Conservation (phyloP, 2,113 vertebrate species). For the Mobula hypostoma region DNA sequence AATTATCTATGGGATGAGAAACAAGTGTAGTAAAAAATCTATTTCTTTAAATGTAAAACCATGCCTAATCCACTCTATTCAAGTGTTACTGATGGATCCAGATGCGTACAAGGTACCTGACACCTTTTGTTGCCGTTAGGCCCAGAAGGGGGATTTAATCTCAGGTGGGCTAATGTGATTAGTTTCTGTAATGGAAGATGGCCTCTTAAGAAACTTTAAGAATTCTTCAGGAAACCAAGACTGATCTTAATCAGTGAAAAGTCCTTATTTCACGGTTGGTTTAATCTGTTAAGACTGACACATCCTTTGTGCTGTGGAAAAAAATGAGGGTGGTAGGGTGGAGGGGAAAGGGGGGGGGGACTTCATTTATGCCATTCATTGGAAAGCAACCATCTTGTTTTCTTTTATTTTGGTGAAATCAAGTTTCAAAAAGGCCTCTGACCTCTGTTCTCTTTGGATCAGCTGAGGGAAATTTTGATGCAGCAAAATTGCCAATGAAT, state of each 20-base stretch:
- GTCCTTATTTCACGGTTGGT: not conserved
- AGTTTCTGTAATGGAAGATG: slow-evolving; percentile 30
- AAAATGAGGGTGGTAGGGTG: too few relatives aligned
- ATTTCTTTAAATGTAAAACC: not conserved
- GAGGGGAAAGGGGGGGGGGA: not conserved
- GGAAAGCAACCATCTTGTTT: not conserved
- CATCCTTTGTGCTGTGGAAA: not conserved
- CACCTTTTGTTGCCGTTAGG: slow-evolving; percentile 16
- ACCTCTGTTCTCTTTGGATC: not conserved
- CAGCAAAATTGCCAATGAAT: not conserved
- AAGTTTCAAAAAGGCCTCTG: not conserved
- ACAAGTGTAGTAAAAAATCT: not conserved
- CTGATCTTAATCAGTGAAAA: slow-evolving; percentile 17
- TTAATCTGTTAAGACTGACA: not conserved
- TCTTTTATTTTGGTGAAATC: not conserved
- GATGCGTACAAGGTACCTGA: slow-evolving; percentile 15
- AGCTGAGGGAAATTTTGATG: not conserved
- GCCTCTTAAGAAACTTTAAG: slow-evolving; percentile 19
- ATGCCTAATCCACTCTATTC: not conserved
- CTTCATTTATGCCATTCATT: not conserved
- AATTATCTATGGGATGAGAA: not conserved
- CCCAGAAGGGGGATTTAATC: not conserved
- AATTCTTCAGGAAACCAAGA: slow-evolving; percentile 22
- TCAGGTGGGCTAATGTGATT: slow-evolving; percentile 23
- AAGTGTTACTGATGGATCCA: not conserved